Evolutionary conservation across 2,888 invertebrate genomes (phyloP).

Genomic region (Drepanosiphum platanoidis): DNA sequence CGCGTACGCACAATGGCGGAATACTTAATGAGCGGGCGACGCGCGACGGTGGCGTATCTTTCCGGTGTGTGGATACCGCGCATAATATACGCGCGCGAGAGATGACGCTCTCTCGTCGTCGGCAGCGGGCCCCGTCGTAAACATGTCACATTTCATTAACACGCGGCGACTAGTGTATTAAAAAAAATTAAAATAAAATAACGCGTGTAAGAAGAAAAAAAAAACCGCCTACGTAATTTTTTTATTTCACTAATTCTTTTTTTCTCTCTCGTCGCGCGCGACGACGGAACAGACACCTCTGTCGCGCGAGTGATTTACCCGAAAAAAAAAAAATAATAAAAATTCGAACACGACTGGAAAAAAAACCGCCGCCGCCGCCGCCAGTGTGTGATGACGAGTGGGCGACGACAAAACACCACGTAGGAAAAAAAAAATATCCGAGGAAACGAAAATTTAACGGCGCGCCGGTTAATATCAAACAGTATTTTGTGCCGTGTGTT

Average conservation of each 20-base stretch:
- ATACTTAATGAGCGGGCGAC: constrained; percentile 36
- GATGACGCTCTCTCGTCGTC: no score
- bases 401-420: neutral
- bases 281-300: constrained; percentile 21
- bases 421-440: no score
- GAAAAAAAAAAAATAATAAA: constrained; percentile 12
- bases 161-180: constrained; percentile 1
- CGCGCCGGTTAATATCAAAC: no score
- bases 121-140: constrained; percentile 31
- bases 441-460: no score
- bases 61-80: neutral
- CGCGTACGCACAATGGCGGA: neutral
- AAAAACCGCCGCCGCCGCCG: neutral
- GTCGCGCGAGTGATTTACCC: constrained; percentile 26
- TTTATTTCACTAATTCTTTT: constrained; percentile 17
- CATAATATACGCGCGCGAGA: neutral
- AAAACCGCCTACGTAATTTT: constrained; percentile 50
- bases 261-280: constrained; percentile 20
- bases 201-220: neutral
- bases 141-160: constrained; percentile 61
- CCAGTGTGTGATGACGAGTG: neutral
- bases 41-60: neutral
- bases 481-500: no score
- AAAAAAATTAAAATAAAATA: neutral
- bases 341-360: no score